These are phyloP conservation scores for Knipowitschia caucasica DNA, from an alignment of 2,797 vertebrate genomes.

Conservation along the genomic window DNA sequence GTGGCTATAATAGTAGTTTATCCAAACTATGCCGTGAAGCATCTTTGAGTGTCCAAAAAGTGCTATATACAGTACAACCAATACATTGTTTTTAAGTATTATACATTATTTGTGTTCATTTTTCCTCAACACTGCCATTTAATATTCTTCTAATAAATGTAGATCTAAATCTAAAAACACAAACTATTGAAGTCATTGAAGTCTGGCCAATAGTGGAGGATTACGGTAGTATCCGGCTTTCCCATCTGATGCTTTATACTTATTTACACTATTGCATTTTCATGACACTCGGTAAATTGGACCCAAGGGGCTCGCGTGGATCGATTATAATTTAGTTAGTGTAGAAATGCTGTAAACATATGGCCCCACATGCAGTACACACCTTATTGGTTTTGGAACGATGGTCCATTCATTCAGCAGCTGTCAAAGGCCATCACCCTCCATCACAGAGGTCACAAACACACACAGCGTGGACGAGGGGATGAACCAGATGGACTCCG, in stretches of 20 bases:
- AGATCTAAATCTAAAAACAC: no score
- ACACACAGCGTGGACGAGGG: slow-evolving; percentile 4
- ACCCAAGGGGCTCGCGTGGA: neutral
- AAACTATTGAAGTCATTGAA: no score
- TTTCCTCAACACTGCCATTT: no score
- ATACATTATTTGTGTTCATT: no score
- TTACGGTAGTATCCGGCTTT: neutral
- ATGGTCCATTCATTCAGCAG: neutral
- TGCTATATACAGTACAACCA: no score
- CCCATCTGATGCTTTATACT: neutral
- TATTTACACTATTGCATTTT: neutral
- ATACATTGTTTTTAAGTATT: no score
- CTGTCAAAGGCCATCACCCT: slow-evolving; percentile 5
- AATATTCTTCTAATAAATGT: no score
- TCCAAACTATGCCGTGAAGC: no score
- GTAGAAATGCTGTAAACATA: neutral
- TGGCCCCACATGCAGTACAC: neutral
- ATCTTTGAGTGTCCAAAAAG: no score
- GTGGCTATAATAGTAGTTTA: no score
- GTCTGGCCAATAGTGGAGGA: no score
- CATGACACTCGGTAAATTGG: neutral
- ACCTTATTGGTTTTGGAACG: neutral
- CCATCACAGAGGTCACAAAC: slow-evolving; percentile 27
- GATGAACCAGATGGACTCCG: slow-evolving; percentile 8
- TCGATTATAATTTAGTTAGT: slow-evolving; percentile 2